phyloP scores from a whole-genome alignment of 2,113 vertebrate genomes.

The Sorex araneus region DNA sequence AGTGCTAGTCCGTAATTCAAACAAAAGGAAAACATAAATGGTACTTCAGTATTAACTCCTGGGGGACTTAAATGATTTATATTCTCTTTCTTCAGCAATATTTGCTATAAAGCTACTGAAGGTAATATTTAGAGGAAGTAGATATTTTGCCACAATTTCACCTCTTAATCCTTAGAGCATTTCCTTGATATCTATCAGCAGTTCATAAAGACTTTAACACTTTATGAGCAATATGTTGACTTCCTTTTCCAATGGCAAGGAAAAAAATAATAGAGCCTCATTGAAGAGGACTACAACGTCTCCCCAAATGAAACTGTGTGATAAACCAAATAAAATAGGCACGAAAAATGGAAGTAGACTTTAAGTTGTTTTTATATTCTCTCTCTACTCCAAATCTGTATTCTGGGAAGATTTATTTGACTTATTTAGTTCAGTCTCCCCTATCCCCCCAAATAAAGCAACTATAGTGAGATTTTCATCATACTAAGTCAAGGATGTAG shows the following conservation, averaged over 20 bases:
- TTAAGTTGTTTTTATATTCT: conserved; percentile 16
- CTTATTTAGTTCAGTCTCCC: conserved; percentile 67
- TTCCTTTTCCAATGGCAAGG: conserved; percentile 77
- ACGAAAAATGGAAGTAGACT: conserved; percentile 64
- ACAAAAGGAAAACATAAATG: conserved; percentile 77
- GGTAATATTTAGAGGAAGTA: conserved; percentile 83
- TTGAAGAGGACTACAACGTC: conserved; percentile 63
- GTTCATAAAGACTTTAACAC: conserved; percentile 83
- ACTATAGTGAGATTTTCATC: conserved; percentile 13
- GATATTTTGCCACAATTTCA: conserved; percentile 82
- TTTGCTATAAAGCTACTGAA: conserved; percentile 80
- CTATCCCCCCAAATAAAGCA: background rate
- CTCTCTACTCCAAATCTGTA: conserved; percentile 53
- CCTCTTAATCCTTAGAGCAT: conserved; percentile 77
- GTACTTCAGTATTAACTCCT: conserved; percentile 78
- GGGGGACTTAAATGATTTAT: conserved; percentile 82
- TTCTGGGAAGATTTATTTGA: conserved; percentile 66
- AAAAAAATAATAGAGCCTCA: conserved; percentile 75
- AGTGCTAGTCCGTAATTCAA: conserved; percentile 77
- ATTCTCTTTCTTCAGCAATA: conserved; percentile 80
- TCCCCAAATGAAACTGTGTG: conserved; percentile 72
- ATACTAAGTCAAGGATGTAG: conserved; percentile 20
- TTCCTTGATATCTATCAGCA: conserved; percentile 83
- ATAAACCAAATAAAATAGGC: conserved; percentile 75
- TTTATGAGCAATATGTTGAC: conserved; percentile 84